Evolutionary conservation across 2,113 vertebrate species (phyloP), one percentile per base, ranked within the genome.

Genomic region (Gila orcuttii): DNA sequence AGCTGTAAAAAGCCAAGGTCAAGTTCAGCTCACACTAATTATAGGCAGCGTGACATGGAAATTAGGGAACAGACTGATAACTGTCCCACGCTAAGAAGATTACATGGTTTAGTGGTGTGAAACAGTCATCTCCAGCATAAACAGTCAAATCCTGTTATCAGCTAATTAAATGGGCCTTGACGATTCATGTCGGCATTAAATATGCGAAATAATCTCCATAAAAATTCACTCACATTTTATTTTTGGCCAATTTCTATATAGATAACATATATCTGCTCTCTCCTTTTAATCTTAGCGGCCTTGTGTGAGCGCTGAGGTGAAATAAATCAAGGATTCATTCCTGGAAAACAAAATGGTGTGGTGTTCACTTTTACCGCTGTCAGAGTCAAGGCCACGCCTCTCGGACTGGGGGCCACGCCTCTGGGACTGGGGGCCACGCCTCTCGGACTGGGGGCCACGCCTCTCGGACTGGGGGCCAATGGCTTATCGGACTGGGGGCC

Each of bases 131-230:
- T 84, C 23, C 33, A 66, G 50, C 82, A 68, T 84, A 87, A 88
- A 85, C 75, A 66, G 59, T 85, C 23, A 84, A 87, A 87, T 89
- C 86, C 64, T 82, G 73, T 87, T 88, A 87, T 89, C 87, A 85
- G 83, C 87, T 90, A 91, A 90, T 90, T 91, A 90, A 82, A 86
- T 52, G 76, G 69, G 75, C 83, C 85, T 83, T 86, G 80, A 82
- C 83, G 73, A 89, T 86, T 85, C 71, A 85, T 77, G 77, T 83
- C 80, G 47, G 52, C 52, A 84, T 81, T 57, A 86, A 74, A 84
- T 79, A 85, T 78, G 85, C 21, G 15, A 52, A 68, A 76, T 84
- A 85, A 84, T 86, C 75, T 81, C 60, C 62, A 80, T 69, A 66
- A 87, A 42, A 84, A 82, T 50, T 71, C 60, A 57, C 73, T 71